Base-by-base conservation (phyloP, 2,888 invertebrate genomes). In the Dione juno region DNA sequence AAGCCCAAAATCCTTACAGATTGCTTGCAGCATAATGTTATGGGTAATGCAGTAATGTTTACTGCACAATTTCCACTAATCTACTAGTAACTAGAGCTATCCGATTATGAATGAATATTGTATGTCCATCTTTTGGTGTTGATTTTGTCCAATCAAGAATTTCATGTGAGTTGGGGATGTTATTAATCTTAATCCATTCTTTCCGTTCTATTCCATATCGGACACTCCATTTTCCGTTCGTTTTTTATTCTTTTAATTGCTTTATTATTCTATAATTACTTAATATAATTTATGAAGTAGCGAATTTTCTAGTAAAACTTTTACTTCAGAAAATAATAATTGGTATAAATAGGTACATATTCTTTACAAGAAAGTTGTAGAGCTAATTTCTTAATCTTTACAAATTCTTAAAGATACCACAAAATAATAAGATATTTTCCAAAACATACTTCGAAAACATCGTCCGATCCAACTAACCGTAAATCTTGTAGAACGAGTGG, bases 1-100 rank as follows among this genome's bases (percentile, higher is more conserved):
- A 72, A 76, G 66, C 76, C 58, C 54, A 19, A 76, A 73, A 76
- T 67, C 75, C 74, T 67, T 71, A 75, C 73, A 75, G 69, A 75
- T 75, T 63, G 75, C 74, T 72, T 72, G 72, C 67, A 74, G 61
- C 54, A 71, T 74, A 70, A 69, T 61, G 63, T 66, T 65, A 52
- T 19, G 53, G 69, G 71, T 74, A 71, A 75, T 76, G 73, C 74
- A 72, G 52, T 70, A 58, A 69, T 69, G 69, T 69, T 65, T 65
- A 65, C 57, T 58, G 58, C 67, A 50, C 14, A 48, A 57, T 70
- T 64, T 67, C 67, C 48, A 41, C 54, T 63, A 69, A 64, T 64
- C 61, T 54, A 9, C 37, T 43, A 37, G 54, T 53, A 48, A 9
- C 37, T 43, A 37, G 54, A 69, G 48, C 57, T 43, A 54, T 69